These are phyloP conservation scores for Platyrinchus mystaceus DNA, from an alignment of 2,797 vertebrate species.

Conservation along the genomic window DNA sequence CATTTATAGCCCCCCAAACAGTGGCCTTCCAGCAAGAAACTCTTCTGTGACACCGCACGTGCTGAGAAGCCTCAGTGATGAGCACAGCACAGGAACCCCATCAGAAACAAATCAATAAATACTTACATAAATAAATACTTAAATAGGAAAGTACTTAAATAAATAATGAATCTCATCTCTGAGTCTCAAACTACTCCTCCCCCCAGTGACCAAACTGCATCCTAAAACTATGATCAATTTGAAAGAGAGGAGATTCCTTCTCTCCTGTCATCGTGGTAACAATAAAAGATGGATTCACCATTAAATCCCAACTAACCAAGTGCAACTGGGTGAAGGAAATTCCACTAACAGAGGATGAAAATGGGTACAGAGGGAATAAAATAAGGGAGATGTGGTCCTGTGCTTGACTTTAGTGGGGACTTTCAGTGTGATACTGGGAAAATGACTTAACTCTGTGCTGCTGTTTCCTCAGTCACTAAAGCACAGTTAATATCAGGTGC, in stretches of 20 bases:
- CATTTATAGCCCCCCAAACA: background rate
- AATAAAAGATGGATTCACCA: background rate
- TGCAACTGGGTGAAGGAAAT: background rate
- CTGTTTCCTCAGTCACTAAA: background rate
- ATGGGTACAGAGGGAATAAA: background rate
- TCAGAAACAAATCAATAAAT: background rate
- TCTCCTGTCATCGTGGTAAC: background rate
- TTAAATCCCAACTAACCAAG: background rate
- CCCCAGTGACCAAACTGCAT: background rate
- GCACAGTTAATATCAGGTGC: background rate
- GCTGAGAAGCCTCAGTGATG: background rate
- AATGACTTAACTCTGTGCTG: background rate
- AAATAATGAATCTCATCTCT: background rate
- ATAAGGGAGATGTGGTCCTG: background rate
- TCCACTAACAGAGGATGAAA: background rate
- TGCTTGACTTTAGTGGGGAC: background rate
- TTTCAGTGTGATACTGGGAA: background rate
- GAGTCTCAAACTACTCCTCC: background rate
- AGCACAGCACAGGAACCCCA: background rate
- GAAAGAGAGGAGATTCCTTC: background rate
- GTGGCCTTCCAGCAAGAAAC: background rate
- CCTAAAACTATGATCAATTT: background rate
- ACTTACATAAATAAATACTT: background rate
- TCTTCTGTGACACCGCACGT: accelerated
- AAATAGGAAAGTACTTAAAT: background rate